These are phyloP conservation scores for Zaprionus lineosus DNA, from an alignment of 2,888 invertebrate species.

Conservation along the genomic window DNA sequence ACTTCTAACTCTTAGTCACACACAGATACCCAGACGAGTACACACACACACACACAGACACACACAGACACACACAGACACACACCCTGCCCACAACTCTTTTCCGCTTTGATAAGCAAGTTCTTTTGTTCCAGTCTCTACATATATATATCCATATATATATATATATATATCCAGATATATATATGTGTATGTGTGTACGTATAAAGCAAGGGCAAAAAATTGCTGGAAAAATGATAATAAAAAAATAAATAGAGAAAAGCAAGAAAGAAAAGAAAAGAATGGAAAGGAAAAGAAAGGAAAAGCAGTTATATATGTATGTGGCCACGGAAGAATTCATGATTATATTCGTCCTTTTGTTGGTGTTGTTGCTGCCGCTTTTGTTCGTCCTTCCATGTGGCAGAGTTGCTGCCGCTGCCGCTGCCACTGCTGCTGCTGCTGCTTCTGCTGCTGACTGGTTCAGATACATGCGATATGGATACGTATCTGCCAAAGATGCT, in stretches of 20 bases:
- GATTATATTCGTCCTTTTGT: slow-evolving; percentile 61
- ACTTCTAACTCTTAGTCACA: slow-evolving; percentile 55
- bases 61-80: not conserved
- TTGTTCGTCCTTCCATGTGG: slow-evolving; percentile 51
- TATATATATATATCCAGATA: slow-evolving; percentile 8
- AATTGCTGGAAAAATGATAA: no score
- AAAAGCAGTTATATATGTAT: slow-evolving; percentile 52
- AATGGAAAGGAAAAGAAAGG: slow-evolving; percentile 6
- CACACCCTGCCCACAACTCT: slow-evolving; percentile 51
- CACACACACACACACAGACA: not conserved
- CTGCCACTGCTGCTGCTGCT: slow-evolving; percentile 15
- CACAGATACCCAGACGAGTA: no score
- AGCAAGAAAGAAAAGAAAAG: slow-evolving; percentile 10
- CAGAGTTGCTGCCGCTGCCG: no score
- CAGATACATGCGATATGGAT: slow-evolving; percentile 49
- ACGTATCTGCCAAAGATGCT: slow-evolving; percentile 59
- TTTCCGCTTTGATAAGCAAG: slow-evolving; percentile 76
- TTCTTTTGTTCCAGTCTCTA: slow-evolving; percentile 63
- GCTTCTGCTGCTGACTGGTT: slow-evolving; percentile 47
- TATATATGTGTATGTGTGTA: no score
- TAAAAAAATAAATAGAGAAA: slow-evolving; percentile 2
- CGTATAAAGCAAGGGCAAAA: no score
- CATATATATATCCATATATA: slow-evolving; percentile 11
- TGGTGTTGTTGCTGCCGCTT: slow-evolving; percentile 56
- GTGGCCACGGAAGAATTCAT: slow-evolving; percentile 58